phyloP scores from a whole-genome alignment of 2,888 invertebrate genomes.

The Papilio elwesi region DNA sequence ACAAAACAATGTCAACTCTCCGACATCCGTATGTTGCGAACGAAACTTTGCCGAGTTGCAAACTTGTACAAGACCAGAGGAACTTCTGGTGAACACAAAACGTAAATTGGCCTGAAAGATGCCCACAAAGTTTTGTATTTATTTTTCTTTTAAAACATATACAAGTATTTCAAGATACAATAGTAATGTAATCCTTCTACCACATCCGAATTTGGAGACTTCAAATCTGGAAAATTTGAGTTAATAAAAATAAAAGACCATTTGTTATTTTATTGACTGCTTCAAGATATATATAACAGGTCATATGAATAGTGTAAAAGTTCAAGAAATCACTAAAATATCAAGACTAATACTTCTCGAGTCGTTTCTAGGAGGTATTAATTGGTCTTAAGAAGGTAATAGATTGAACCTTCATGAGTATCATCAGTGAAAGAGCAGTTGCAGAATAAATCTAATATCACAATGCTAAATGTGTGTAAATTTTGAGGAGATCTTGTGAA shows the following conservation, averaged over 20 bases:
- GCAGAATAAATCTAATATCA: background rate
- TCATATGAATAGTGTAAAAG: background rate
- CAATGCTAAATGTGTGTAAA: too few species aligned
- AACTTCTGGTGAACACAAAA: slow-evolving; percentile 18
- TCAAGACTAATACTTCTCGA: too few species aligned
- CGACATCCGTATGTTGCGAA: slow-evolving; percentile 8
- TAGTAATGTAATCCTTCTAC: too few species aligned
- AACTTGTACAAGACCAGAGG: slow-evolving; percentile 19
- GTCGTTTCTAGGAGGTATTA: background rate
- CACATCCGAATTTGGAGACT: too few species aligned
- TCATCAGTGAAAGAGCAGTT: background rate
- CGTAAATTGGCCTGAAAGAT: slow-evolving; percentile 24
- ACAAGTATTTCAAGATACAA: background rate
- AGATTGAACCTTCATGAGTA: background rate
- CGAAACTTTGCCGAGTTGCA: slow-evolving; percentile 18
- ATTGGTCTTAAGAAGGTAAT: background rate
- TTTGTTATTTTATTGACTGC: too few species aligned
- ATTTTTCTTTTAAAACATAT: slow-evolving; percentile 10
- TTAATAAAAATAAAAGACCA: background rate
- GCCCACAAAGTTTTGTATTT: slow-evolving; percentile 2
- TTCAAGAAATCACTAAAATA: too few species aligned
- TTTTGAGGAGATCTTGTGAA: too few species aligned
- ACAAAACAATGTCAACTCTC: slow-evolving; percentile 35
- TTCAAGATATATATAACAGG: background rate
- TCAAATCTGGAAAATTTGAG: too few species aligned